Percentiles rank a stretch among this genome's conserved stretches.
Conservation (phyloP, 1,140 invertebrate species). For the Drosophila melanica region DNA sequence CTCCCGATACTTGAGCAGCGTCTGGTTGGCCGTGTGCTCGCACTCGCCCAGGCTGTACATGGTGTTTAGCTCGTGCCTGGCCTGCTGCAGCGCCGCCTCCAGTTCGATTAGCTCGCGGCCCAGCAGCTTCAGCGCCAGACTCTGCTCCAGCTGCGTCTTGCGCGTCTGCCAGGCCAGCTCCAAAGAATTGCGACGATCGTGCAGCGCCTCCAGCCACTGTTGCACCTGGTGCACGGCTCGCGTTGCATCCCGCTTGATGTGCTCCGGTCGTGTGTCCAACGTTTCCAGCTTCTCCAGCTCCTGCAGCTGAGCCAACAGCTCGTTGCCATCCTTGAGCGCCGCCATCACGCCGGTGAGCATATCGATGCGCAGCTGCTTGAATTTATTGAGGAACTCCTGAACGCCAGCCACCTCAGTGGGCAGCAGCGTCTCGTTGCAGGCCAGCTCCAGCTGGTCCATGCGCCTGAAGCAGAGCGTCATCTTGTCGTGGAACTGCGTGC, state of each 20-base stretch:
- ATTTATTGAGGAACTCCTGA: conserved; percentile 87
- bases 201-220: conserved; percentile 90
- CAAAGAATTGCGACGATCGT: conserved; percentile 89
- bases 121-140: conserved; percentile 89
- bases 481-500: conserved; percentile 89
- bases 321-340: conserved; percentile 91
- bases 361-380: conserved; percentile 87
- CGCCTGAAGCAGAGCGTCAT: conserved; percentile 88
- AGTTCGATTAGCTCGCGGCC: conserved; percentile 90
- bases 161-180: conserved; percentile 90
- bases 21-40: conserved; percentile 88
- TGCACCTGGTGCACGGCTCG: conserved; percentile 89
- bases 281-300: conserved; percentile 88
- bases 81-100: conserved; percentile 86
- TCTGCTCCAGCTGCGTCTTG: conserved; percentile 90
- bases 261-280: conserved; percentile 90
- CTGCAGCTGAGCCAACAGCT: conserved; percentile 88
- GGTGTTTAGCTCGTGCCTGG: conserved; percentile 61
- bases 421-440: conserved; percentile 87
- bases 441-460: conserved; percentile 88
- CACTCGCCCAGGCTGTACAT: conserved; percentile 87
- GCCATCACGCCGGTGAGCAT: conserved; percentile 91
- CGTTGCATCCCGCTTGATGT: conserved; percentile 87
- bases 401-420: conserved; percentile 89
- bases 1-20: conserved; percentile 89